Conservation (phyloP, 2,113 vertebrate genomes). For the Columbina picui region DNA sequence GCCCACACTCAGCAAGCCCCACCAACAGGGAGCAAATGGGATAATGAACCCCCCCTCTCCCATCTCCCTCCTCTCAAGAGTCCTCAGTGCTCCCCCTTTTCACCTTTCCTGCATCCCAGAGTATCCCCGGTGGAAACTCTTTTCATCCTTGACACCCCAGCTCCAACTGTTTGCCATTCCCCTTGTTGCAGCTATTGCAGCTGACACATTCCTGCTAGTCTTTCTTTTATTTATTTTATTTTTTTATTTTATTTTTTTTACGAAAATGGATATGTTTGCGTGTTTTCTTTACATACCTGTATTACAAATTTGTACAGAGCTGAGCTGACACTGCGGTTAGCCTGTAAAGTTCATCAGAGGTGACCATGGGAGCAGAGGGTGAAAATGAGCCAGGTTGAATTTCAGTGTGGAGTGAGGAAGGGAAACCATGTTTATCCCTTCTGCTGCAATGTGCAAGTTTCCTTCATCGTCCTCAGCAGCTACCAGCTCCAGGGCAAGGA, state of each 20-base stretch:
- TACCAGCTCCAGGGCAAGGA: neutral
- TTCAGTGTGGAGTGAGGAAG: neutral
- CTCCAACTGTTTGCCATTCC: neutral
- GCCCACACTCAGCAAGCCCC: fast-evolving
- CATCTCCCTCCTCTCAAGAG: neutral
- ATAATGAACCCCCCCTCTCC: neutral
- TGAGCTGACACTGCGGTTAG: neutral
- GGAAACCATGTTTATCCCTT: neutral
- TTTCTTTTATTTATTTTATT: too few relatives aligned
- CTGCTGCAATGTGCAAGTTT: neutral
- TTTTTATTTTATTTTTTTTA: neutral
- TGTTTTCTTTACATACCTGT: neutral
- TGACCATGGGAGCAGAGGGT: neutral
- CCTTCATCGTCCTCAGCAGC: neutral
- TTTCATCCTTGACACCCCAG: neutral
- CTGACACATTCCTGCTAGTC: neutral
- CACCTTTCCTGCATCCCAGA: neutral
- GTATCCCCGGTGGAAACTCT: neutral
- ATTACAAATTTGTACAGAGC: neutral
- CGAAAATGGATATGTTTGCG: fast-evolving
- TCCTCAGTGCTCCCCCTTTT: neutral
- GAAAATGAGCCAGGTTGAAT: neutral
- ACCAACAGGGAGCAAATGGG: neutral
- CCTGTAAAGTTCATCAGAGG: neutral
- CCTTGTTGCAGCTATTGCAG: neutral